A percentile compares a stretch with the other conserved stretches of the same genome.
Evolutionary conservation across 1,140 invertebrate species (phyloP).

Genomic region (Eumaeus atala): DNA sequence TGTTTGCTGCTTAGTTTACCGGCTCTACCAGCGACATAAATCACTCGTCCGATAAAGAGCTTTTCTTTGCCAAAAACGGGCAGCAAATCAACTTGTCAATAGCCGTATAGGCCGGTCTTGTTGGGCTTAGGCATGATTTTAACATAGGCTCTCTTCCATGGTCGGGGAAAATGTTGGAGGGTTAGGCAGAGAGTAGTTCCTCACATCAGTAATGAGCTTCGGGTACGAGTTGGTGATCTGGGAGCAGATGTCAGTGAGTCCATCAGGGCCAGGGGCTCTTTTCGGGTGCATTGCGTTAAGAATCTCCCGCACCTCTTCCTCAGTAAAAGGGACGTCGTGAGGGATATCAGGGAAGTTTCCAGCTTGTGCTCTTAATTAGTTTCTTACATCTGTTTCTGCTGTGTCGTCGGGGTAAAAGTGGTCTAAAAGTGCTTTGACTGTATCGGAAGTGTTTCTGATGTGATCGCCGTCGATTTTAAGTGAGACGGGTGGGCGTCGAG

Average conservation of each 20-base stretch:
- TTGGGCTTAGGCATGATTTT: constrained; percentile 20
- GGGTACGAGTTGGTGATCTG: constrained; percentile 14
- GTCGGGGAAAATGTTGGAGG: constrained; percentile 3
- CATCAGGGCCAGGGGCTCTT: constrained; percentile 26
- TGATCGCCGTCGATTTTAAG: neutral
- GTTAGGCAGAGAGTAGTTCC: constrained; percentile 19
- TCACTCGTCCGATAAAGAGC: no score
- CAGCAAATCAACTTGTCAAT: no score
- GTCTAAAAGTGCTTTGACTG: constrained; percentile 17
- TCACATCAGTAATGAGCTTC: constrained; percentile 18
- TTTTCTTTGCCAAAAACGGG: no score
- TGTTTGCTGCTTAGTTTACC: no score
- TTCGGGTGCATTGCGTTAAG: constrained; percentile 23
- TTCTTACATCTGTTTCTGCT: constrained; percentile 7
- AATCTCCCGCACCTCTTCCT: constrained; percentile 17
- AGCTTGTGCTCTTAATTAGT: neutral
- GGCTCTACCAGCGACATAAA: no score
- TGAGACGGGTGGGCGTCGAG: constrained; percentile 15
- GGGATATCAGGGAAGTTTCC: neutral
- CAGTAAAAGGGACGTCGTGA: constrained; percentile 16
- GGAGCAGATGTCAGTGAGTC: constrained; percentile 30
- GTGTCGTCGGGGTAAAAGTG: constrained; percentile 28
- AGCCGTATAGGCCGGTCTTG: no score
- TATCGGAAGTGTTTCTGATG: constrained; percentile 7
- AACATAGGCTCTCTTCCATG: constrained; percentile 11